Conservation (phyloP, 2,888 invertebrate species). For the Mimas tiliae region DNA sequence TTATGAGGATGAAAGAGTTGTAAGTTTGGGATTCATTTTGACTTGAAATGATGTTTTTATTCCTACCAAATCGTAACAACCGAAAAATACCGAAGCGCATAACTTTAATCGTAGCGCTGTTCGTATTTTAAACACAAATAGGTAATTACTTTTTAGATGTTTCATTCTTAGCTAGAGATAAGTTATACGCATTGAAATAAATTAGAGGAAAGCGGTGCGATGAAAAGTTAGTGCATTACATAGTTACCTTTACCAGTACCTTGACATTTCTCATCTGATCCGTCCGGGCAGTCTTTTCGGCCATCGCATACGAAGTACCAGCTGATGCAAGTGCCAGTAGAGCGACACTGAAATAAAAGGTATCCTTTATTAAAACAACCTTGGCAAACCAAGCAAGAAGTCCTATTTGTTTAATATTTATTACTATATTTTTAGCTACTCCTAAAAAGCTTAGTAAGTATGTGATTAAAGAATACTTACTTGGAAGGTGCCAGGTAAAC, state of each 20-base stretch:
- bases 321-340: constrained; percentile 93
- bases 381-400: not conserved
- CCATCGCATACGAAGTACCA: constrained; percentile 97
- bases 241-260: constrained; percentile 80
- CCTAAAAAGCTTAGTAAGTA: too few species aligned
- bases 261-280: constrained; percentile 93
- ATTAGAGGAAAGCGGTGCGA: constrained; percentile 40
- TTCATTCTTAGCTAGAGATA: too few species aligned
- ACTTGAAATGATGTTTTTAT: too few species aligned
- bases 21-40: too few species aligned
- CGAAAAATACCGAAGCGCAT: too few species aligned
- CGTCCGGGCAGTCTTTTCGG: constrained; percentile 92
- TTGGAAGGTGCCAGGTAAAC: constrained; percentile 94
- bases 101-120: too few species aligned
- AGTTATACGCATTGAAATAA: constrained; percentile 28
- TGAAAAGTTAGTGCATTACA: constrained; percentile 55
- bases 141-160: too few species aligned
- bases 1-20: too few species aligned
- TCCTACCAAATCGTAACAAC: too few species aligned
- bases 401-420: too few species aligned
- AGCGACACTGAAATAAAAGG: constrained; percentile 87
- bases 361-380: not conserved
- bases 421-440: too few species aligned
- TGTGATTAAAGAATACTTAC: constrained; percentile 62
- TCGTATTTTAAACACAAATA: too few species aligned